Evolutionary conservation across 2,888 invertebrate species (phyloP), one percentile per base, ranked within the genome.

Genomic region (Osedax frankpressi): DNA sequence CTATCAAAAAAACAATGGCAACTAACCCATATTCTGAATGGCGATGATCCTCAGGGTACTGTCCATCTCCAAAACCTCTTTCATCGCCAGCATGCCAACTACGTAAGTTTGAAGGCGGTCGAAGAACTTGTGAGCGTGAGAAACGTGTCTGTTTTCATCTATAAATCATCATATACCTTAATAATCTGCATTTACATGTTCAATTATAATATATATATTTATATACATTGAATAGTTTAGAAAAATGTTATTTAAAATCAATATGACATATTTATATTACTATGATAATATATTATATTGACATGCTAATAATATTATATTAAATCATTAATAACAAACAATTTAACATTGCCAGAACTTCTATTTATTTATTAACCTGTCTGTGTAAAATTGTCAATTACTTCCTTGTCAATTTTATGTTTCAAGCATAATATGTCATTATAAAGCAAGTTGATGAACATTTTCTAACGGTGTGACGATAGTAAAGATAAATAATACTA

Each of bases 1-100:
- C n/a, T n/a, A n/a, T n/a, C n/a, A n/a, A n/a, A n/a, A n/a, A n/a
- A n/a, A n/a, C n/a, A n/a, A n/a, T n/a, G n/a, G n/a, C n/a, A n/a
- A 75, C 77, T 77, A 73, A 81, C 81, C 81, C 26, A 81, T 75
- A 74, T 80, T 81, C 73, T 81, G 79, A 60, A 81, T 80, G 30
- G 81, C 81, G 19, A 79, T 78, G 25, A 81, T 76, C 28, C 81
- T 30, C 2, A 81, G 77, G 27, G 78, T 76, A 71, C 80, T 80
- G 30, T 80, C 78, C 81, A 81, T 81, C 75, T 78, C 77, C 68
- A 81, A 78, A 29, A 81, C 80, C 71, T 80, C 79, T 62, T 78
- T 75, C 75, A 81, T 80, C 1, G 83, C 81, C 29, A 80, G 77
- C 14, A 80, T 79, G 3, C 80, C 80, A 11, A 81, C 76, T 2